Base-by-base conservation (phyloP, 2,888 invertebrate genomes). In the Smittia sp. region DNA sequence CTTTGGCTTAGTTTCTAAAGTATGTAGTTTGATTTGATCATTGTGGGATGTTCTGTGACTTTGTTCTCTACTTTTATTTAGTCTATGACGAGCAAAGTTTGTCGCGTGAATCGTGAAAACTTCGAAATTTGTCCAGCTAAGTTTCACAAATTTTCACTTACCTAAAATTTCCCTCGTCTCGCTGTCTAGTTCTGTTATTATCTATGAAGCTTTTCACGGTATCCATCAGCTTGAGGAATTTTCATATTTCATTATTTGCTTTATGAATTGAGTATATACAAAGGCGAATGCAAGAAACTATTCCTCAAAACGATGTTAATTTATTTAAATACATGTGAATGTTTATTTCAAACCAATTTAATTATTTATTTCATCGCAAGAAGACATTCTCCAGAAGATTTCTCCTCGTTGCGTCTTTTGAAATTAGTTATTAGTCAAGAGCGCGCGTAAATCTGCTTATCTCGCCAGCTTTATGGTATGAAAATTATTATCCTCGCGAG, bases 301-400 rank as follows among this genome's bases (percentile, higher is more conserved):
- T 58, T 18, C 20, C n/a, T 58, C 58, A 58, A 58, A 58, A 58
- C 22, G 58, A 18, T 58, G 22, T 66, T 66, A 38, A 27, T 66
- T 66, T 66, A 66, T 66, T 66, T 66, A 32, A 66, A 66, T 32
- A 32, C 39, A 27, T 66, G 15, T 7, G 15, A 18, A 38, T 66
- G 38, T 66, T 66, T 66, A 66, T 66, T 66, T 66, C 27, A 20
- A 66, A 66, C 32, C n/a, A 66, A 66, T 66, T 69, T 54, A 69
- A 54, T 69, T 69, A 69, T 69, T 69, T 69, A 69, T 69, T 27
- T 69, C 52, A 18, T 54, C 41, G 69, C 32, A 52, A 69, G 58
- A 52, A 69, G 69, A 69, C 27, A 54, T 69, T 54, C 27, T 69
- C 69, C 69, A 69, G 69, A 25, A 63, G 24, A 25, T 63, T 63